Evolutionary conservation across 1,140 invertebrate species (phyloP).

Genomic region (Globodera rostochiensis): DNA sequence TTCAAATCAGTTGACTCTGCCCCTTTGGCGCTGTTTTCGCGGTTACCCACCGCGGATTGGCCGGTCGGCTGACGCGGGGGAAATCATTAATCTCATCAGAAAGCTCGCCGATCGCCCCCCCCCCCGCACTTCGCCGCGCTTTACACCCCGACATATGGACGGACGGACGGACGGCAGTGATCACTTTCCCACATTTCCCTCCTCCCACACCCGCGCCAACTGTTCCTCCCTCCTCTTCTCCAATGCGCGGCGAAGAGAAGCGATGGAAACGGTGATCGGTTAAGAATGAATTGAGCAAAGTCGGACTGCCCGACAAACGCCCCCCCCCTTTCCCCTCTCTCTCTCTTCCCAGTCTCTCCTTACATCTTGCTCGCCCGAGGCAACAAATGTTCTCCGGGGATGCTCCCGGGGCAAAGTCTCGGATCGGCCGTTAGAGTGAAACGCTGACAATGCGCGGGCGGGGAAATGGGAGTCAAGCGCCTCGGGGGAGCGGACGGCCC

Average conservation of each 20-base stretch:
- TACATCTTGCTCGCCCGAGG: neutral
- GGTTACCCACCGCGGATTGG: conserved; percentile 1
- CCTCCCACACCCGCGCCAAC: neutral
- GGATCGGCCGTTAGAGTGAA: neutral
- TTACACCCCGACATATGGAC: conserved; percentile 16
- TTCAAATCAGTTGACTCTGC: neutral
- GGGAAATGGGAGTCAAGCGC: conserved; percentile 1
- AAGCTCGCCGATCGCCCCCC: neutral
- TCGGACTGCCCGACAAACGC: neutral
- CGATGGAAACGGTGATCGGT: conserved; percentile 4
- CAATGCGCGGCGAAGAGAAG: neutral
- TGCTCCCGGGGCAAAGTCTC: neutral
- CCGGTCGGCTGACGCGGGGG: neutral
- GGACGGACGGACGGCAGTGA: neutral
- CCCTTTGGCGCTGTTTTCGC: conserved; percentile 9
- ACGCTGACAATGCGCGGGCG: neutral
- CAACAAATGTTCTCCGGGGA: conserved; percentile 8
- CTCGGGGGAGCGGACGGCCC: neutral
- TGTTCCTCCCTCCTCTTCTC: neutral
- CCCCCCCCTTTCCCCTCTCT: neutral
- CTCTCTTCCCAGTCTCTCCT: neutral
- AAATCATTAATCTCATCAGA: conserved; percentile 4
- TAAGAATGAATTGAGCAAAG: neutral
- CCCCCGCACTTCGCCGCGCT: neutral
- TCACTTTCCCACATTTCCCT: neutral